A percentile compares a stretch with the other conserved stretches of the same genome.
Evolutionary conservation across 2,888 invertebrate species (phyloP).

Genomic region (Pseudococcus jackbeardsleyi): DNA sequence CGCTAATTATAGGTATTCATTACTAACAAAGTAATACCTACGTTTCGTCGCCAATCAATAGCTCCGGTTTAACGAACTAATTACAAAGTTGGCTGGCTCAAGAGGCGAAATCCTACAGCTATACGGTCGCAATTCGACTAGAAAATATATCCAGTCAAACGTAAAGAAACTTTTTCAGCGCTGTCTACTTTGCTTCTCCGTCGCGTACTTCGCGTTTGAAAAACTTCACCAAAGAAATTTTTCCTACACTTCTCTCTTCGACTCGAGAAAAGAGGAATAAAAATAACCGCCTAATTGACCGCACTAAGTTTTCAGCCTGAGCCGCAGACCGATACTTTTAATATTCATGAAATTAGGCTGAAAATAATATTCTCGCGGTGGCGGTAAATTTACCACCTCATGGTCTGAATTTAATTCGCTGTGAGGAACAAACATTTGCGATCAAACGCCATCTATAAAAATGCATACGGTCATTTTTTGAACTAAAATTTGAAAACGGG

Average conservation of each 20-base stretch:
- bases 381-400: too few species aligned
- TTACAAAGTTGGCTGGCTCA: constrained; percentile 31
- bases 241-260: neutral
- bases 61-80: constrained; percentile 39
- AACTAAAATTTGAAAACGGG: too few species aligned
- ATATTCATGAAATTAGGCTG: neutral
- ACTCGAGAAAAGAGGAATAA: neutral
- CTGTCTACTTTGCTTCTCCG: neutral
- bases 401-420: too few species aligned
- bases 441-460: too few species aligned
- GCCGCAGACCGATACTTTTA: neutral
- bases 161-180: constrained; percentile 8
- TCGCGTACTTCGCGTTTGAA: neutral
- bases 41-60: constrained; percentile 24
- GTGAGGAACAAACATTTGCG: too few species aligned
- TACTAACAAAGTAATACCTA: neutral
- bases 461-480: too few species aligned
- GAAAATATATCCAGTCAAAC: constrained; percentile 35
- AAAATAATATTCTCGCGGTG: too few species aligned
- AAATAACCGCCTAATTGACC: constrained; percentile 1
- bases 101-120: neutral
- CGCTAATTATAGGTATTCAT: constrained; percentile 29
- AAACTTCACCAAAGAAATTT: neutral
- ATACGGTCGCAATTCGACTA: constrained; percentile 13
- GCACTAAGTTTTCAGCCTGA: neutral